phyloP scores from a whole-genome alignment of 1,140 invertebrate genomes.

The Drosophila santomea region DNA sequence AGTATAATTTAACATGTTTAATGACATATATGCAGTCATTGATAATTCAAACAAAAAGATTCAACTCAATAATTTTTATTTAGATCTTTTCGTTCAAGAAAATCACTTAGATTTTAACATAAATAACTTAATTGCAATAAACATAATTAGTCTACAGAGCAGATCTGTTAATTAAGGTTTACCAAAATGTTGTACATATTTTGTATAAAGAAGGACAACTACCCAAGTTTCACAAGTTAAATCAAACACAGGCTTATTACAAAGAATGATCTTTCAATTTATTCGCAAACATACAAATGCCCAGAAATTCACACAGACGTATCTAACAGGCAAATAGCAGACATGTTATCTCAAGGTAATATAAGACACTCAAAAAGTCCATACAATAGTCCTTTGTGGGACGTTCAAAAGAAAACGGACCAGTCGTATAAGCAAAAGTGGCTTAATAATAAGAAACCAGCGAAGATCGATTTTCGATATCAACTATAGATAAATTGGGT shows the following conservation, averaged over 20 bases:
- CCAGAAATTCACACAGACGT: constrained; percentile 55
- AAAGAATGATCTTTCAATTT: constrained; percentile 6
- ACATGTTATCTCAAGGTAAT: too few species aligned
- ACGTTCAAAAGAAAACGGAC: too few species aligned
- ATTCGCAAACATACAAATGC: constrained; percentile 62
- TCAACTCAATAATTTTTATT: neutral
- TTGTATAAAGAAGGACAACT: neutral
- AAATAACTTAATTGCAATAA: constrained; percentile 2
- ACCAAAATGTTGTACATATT: constrained; percentile 12
- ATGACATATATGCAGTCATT: constrained; percentile 16
- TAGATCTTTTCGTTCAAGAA: constrained; percentile 7
- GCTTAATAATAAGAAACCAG: too few species aligned
- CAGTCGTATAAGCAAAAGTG: too few species aligned
- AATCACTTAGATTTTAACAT: neutral
- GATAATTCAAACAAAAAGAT: too few species aligned
- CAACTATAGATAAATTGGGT: too few species aligned
- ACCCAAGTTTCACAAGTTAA: constrained; percentile 6
- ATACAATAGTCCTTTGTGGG: too few species aligned
- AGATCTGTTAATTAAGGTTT: neutral
- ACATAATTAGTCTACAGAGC: neutral
- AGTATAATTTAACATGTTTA: constrained; percentile 2
- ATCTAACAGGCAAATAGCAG: too few species aligned
- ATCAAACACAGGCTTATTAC: neutral
- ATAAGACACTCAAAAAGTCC: too few species aligned
- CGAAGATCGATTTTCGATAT: too few species aligned